Evolutionary conservation across 2,113 vertebrate species (phyloP).

Genomic region (Stegastes partitus): DNA sequence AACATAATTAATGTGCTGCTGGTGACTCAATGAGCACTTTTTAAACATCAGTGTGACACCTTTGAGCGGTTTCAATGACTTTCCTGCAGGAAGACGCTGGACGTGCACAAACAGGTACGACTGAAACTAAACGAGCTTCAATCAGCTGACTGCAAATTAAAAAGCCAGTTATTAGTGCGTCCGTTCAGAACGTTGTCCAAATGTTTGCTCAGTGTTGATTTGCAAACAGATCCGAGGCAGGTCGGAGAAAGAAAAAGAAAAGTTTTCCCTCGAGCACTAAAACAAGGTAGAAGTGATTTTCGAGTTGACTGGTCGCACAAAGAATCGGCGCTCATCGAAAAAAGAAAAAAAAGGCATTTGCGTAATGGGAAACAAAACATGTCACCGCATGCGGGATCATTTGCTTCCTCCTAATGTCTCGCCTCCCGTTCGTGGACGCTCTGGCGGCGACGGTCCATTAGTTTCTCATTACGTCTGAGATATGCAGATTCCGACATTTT

Average conservation of each 20-base stretch:
- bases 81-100: too few relatives aligned
- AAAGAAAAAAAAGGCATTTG: conserved; percentile 58
- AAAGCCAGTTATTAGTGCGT: too few relatives aligned
- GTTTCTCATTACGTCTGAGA: conserved; percentile 76
- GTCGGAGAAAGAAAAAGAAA: not conserved
- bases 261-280: not conserved
- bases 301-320: conserved; percentile 31
- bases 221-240: not conserved
- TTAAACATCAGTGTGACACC: too few relatives aligned
- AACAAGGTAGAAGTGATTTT: conserved; percentile 44
- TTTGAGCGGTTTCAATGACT: too few relatives aligned
- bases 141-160: too few relatives aligned
- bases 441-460: conserved; percentile 75
- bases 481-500: conserved; percentile 68
- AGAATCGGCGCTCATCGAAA: conserved; percentile 34
- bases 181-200: not conserved
- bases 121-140: too few relatives aligned
- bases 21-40: too few relatives aligned
- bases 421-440: conserved; percentile 62
- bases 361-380: conserved; percentile 66
- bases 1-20: too few relatives aligned
- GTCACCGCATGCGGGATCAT: conserved; percentile 51
- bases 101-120: too few relatives aligned
- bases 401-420: conserved; percentile 66
- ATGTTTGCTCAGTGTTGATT: not conserved